Conservation (phyloP, 2,113 vertebrate genomes). For the Megaptera novaeangliae region DNA sequence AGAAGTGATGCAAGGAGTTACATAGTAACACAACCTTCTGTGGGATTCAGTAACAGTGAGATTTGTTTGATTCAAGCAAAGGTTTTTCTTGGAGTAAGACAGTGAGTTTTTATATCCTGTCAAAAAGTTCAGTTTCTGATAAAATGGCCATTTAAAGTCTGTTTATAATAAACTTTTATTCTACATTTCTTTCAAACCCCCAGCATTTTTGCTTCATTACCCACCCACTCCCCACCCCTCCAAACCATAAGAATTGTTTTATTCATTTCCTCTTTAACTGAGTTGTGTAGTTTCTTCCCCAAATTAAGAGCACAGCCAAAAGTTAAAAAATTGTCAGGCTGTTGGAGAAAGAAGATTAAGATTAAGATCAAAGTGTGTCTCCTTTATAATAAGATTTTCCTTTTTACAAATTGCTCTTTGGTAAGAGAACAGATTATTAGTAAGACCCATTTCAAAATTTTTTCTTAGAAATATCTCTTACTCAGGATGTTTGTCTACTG, state of each 20-base stretch:
- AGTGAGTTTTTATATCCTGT: not conserved
- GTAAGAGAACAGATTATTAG: not conserved
- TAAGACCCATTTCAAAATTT: not conserved
- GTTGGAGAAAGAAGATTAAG: not conserved
- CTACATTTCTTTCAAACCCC: not conserved
- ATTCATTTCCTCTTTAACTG: not conserved
- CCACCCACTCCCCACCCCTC: not conserved
- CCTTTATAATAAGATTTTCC: not conserved
- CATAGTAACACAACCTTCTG: not conserved
- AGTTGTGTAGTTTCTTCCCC: not conserved
- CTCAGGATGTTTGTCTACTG: not conserved
- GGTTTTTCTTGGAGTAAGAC: not conserved
- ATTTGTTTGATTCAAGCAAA: not conserved
- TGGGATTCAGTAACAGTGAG: not conserved
- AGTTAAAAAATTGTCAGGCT: not conserved
- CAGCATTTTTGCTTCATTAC: not conserved
- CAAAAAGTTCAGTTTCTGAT: constrained; percentile 3
- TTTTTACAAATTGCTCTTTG: not conserved
- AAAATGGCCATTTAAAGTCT: constrained; percentile 7
- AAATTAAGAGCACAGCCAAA: not conserved
- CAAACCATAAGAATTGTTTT: not conserved
- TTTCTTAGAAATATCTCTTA: not conserved
- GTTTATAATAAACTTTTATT: not conserved
- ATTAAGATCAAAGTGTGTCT: not conserved
- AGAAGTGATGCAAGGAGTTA: not conserved